These are phyloP conservation scores for Thamnaconus septentrionalis DNA, from an alignment of 2,113 vertebrate species.

Conservation along the genomic window DNA sequence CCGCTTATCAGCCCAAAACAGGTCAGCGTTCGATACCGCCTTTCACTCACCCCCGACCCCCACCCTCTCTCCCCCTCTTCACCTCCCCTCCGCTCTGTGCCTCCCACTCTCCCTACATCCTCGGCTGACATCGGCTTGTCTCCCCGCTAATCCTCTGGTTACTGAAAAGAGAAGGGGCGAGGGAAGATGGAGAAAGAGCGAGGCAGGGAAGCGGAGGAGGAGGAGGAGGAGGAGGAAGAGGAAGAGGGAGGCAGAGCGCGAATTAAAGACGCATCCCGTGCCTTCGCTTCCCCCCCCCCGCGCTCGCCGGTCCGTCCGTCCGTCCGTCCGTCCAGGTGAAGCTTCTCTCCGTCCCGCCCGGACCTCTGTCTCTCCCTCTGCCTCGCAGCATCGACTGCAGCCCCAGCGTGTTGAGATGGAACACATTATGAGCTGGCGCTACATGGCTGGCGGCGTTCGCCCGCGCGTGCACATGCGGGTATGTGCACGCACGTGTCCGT, in stretches of 20 bases:
- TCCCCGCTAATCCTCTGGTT: constrained; percentile 74
- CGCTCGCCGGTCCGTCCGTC: no score
- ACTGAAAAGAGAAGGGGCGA: constrained; percentile 67
- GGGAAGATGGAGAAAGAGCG: constrained; percentile 12
- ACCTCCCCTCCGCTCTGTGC: constrained; percentile 50
- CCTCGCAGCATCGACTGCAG: constrained; percentile 59
- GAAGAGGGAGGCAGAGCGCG: constrained; percentile 39
- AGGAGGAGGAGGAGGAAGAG: not conserved
- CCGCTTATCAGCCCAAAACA: constrained; percentile 80
- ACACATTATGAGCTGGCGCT: constrained; percentile 69
- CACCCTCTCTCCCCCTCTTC: constrained; percentile 49
- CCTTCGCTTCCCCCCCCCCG: constrained; percentile 38
- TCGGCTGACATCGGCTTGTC: constrained; percentile 73
- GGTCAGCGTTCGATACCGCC: constrained; percentile 77
- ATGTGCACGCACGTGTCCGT: not conserved
- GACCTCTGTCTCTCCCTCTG: constrained; percentile 38
- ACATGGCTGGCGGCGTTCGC: constrained; percentile 63
- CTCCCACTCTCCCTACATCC: constrained; percentile 54
- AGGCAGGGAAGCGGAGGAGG: constrained; percentile 6
- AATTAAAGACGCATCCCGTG: constrained; percentile 63
- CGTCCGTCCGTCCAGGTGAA: no score
- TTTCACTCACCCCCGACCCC: constrained; percentile 59
- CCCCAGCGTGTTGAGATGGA: constrained; percentile 68
- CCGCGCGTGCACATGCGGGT: constrained; percentile 19
- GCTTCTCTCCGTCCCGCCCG: constrained; percentile 30